phyloP scores from a whole-genome alignment of 2,113 vertebrate genomes.

The Hippocampus abdominalis region DNA sequence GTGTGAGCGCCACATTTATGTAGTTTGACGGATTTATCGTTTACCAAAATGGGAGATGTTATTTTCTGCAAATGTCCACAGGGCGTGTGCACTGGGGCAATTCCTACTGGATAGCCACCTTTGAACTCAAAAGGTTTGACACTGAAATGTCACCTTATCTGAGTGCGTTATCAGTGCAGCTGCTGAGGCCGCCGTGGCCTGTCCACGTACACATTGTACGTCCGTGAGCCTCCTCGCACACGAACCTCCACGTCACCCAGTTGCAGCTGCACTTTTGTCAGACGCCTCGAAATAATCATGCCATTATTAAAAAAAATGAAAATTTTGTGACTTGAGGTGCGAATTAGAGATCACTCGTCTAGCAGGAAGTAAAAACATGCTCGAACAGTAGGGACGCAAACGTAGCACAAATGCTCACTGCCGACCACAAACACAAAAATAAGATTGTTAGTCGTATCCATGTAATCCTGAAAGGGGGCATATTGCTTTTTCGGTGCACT shows the following conservation, averaged over 20 bases:
- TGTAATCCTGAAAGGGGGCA: background rate
- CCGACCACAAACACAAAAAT: background rate
- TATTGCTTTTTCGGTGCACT: background rate
- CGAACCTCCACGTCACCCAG: slow-evolving; percentile 38
- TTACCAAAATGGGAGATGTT: too few relatives aligned
- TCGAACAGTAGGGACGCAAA: slow-evolving; percentile 6
- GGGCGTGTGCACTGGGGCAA: background rate
- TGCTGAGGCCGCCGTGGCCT: slow-evolving; percentile 32
- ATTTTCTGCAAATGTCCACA: background rate
- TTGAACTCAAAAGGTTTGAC: slow-evolving; percentile 4
- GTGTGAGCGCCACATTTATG: too few relatives aligned
- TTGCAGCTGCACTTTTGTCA: background rate
- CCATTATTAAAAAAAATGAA: background rate
- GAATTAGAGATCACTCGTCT: background rate
- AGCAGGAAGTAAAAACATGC: slow-evolving; percentile 50
- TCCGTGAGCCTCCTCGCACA: slow-evolving; percentile 2
- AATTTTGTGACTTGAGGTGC: background rate
- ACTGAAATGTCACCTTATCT: slow-evolving; percentile 39
- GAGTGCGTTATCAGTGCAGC: slow-evolving; percentile 32
- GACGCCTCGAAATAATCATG: background rate
- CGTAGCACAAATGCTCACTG: background rate
- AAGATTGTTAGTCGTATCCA: background rate
- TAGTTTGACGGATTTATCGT: too few relatives aligned
- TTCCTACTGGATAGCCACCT: background rate
- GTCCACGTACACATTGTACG: slow-evolving; percentile 57